A percentile compares a stretch with the other conserved stretches of the same genome.
phyloP scores from a whole-genome alignment of 1,140 invertebrate species.

The Drosophila pseudoobscura region DNA sequence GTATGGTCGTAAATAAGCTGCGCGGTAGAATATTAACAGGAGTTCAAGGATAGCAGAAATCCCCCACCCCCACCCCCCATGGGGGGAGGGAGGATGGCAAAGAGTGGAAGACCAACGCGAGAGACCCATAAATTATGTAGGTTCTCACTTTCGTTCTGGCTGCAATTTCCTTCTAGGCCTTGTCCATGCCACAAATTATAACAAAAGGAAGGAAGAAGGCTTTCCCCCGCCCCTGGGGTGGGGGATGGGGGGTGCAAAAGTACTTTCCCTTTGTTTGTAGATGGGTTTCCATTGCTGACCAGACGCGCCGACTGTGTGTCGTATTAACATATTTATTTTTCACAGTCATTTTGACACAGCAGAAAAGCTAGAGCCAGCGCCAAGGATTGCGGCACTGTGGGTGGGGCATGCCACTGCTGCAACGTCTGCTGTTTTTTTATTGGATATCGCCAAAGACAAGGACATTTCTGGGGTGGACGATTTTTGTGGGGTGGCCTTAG shows the following conservation, averaged over 20 bases:
- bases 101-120: slow-evolving; percentile 1
- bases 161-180: slow-evolving; percentile 57
- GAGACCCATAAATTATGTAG: slow-evolving; percentile 58
- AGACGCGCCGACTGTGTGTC: slow-evolving; percentile 2
- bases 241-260: too few relatives aligned
- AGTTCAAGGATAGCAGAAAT: slow-evolving; percentile 28
- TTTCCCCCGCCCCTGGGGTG: not conserved
- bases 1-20: slow-evolving; percentile 65
- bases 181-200: slow-evolving; percentile 55
- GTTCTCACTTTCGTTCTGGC: slow-evolving; percentile 25
- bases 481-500: too few relatives aligned
- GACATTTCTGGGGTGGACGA: too few relatives aligned
- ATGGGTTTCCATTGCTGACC: slow-evolving; percentile 38
- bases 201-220: slow-evolving; percentile 34
- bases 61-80: too few relatives aligned
- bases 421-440: slow-evolving; percentile 39
- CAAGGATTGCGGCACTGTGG: slow-evolving; percentile 42
- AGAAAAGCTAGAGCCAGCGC: slow-evolving; percentile 47
- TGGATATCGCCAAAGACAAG: too few relatives aligned
- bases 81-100: not conserved
- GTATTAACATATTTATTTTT: slow-evolving; percentile 79
- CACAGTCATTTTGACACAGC: slow-evolving; percentile 71
- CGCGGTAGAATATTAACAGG: slow-evolving; percentile 55
- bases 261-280: too few relatives aligned
- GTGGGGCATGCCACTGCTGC: slow-evolving; percentile 6